Percentiles rank a stretch among this genome's conserved stretches.
Conservation (phyloP, 2,113 vertebrate genomes). For the Dicerorhinus sumatrensis region DNA sequence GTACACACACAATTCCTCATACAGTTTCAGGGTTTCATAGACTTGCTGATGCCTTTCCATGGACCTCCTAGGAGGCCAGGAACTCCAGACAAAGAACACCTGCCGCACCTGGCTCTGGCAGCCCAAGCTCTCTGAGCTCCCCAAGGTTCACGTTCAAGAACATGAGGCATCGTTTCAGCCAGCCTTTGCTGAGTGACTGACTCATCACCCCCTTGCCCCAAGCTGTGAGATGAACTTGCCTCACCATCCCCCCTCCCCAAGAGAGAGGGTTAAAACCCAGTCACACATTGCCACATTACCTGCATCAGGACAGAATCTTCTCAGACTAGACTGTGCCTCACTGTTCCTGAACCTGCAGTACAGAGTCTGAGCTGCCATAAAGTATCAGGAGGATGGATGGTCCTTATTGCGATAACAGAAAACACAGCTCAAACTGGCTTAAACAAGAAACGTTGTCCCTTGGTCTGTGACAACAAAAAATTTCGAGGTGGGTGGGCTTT, state of each 20-base stretch:
- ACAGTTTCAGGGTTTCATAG: not conserved
- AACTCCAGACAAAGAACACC: not conserved
- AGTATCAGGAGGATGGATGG: not conserved
- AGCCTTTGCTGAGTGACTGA: not conserved
- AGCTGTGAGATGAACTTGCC: not conserved
- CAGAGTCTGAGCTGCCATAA: not conserved
- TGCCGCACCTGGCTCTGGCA: not conserved
- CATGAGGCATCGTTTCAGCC: not conserved
- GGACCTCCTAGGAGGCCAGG: not conserved
- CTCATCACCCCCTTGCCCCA: not conserved
- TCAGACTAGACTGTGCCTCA: not conserved
- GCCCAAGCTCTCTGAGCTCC: not conserved
- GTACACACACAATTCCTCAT: not conserved
- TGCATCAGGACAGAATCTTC: not conserved
- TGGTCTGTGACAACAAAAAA: not conserved
- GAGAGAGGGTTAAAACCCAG: not conserved
- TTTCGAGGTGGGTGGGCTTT: not conserved
- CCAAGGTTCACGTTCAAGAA: not conserved
- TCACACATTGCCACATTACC: not conserved
- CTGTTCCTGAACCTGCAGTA: not conserved
- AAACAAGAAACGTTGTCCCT: not conserved
- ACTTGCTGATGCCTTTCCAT: not conserved
- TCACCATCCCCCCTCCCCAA: not conserved
- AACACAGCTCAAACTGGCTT: not conserved
- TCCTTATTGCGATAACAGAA: not conserved